Conservation (phyloP, 2,797 vertebrate species). For the Phaenicophaeus curvirostris region DNA sequence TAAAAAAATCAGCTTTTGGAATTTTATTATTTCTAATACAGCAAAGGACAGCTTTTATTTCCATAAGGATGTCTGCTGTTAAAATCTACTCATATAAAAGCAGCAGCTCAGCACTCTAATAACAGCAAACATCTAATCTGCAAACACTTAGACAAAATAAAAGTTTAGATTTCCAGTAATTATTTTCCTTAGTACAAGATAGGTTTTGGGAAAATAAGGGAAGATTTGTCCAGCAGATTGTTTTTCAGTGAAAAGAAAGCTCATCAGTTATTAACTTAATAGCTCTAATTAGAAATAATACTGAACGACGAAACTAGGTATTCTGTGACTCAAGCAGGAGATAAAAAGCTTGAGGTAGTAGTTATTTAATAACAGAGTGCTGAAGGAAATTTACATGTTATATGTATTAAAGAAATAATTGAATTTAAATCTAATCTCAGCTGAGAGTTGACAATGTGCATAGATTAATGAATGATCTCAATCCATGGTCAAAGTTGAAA, state of each 20-base stretch:
- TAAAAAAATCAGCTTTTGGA: neutral
- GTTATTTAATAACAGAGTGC: neutral
- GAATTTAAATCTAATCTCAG: neutral
- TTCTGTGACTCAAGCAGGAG: neutral
- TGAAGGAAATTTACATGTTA: neutral
- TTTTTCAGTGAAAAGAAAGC: neutral
- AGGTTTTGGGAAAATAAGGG: neutral
- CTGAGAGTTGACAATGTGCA: neutral
- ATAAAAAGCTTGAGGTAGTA: neutral
- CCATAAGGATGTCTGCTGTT: too few species aligned
- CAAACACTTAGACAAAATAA: neutral
- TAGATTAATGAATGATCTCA: neutral
- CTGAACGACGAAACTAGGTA: neutral
- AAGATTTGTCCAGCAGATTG: neutral
- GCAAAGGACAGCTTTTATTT: neutral
- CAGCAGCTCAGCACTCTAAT: neutral
- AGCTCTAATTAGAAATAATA: neutral
- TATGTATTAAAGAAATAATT: neutral
- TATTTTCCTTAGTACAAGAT: neutral
- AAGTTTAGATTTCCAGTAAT: neutral
- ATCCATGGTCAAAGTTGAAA: neutral
- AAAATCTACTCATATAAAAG: too few species aligned
- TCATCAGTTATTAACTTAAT: neutral
- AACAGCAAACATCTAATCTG: neutral
- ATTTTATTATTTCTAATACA: neutral